Conservation (phyloP, 2,113 vertebrate species). For the Gasterosteus nipponicus region DNA sequence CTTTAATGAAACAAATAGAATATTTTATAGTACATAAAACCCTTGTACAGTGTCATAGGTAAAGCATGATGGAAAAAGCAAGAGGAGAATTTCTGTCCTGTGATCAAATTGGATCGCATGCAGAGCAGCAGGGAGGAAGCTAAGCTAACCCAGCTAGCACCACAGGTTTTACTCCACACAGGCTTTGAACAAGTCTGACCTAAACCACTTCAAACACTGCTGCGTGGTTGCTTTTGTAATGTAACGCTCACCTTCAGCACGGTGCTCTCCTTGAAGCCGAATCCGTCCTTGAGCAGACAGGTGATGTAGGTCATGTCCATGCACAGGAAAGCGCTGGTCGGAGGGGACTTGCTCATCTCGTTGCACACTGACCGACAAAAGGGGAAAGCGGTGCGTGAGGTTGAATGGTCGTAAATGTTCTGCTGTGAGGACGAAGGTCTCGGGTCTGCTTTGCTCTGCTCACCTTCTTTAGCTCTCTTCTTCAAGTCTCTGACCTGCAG, state of each 20-base stretch:
- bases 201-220: neutral
- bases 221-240: neutral
- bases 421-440: constrained; percentile 24
- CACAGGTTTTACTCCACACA: too few relatives aligned
- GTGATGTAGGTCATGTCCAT: constrained; percentile 97
- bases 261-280: constrained; percentile 90
- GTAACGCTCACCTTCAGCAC: constrained; percentile 83
- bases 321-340: constrained; percentile 88
- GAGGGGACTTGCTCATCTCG: constrained; percentile 81
- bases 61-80: too few relatives aligned
- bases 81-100: too few relatives aligned
- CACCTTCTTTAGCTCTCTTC: constrained; percentile 93
- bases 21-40: too few relatives aligned
- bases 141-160: too few relatives aligned
- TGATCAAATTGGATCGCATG: too few relatives aligned
- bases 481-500: constrained; percentile 90
- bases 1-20: too few relatives aligned
- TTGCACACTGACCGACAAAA: constrained; percentile 85
- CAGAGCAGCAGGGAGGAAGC: too few relatives aligned
- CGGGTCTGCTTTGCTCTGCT: constrained; percentile 44
- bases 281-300: constrained; percentile 91
- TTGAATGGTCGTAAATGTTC: constrained; percentile 47
- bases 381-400: constrained; percentile 24
- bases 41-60: too few relatives aligned
- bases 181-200: neutral